A percentile compares a stretch with the other conserved stretches of the same genome.
Evolutionary conservation across 2,888 invertebrate species (phyloP).

Genomic region (Entomobrya multifasciata): DNA sequence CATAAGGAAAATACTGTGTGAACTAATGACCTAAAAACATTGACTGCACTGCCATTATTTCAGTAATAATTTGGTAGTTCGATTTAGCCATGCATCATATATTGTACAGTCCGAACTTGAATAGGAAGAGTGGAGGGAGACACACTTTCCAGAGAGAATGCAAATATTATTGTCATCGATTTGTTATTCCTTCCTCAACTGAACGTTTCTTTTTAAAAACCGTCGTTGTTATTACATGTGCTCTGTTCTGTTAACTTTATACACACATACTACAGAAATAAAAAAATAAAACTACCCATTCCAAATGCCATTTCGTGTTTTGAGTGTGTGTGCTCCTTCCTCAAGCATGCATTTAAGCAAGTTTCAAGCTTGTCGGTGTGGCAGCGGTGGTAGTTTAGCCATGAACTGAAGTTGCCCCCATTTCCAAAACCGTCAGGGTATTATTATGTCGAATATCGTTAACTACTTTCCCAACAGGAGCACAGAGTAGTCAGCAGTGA

Average conservation of each 20-base stretch:
- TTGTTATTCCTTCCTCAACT: not conserved
- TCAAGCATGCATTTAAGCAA: not conserved
- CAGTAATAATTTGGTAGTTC: conserved; percentile 45
- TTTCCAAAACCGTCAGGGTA: conserved; percentile 52
- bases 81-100: no score
- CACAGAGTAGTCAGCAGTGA: not conserved
- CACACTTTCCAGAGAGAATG: conserved; percentile 33
- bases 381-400: conserved; percentile 36
- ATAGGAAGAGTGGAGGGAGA: not conserved
- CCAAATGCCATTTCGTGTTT: not conserved
- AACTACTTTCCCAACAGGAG: conserved; percentile 6
- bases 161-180: conserved; percentile 37
- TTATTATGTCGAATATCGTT: conserved; percentile 35
- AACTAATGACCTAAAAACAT: conserved; percentile 65
- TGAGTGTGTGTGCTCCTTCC: no score
- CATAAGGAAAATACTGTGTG: conserved; percentile 45
- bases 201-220: not conserved
- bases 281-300: not conserved
- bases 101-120: no score
- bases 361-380: no score
- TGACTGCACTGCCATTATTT: conserved; percentile 43
- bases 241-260: no score
- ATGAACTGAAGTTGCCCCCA: conserved; percentile 64
- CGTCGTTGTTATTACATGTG: no score
- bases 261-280: not conserved